Percentiles rank a stretch among this genome's conserved stretches.
These are phyloP conservation scores for Boulengeromyrus knoepffleri DNA, from an alignment of 2,113 vertebrate genomes.

Conservation along the genomic window DNA sequence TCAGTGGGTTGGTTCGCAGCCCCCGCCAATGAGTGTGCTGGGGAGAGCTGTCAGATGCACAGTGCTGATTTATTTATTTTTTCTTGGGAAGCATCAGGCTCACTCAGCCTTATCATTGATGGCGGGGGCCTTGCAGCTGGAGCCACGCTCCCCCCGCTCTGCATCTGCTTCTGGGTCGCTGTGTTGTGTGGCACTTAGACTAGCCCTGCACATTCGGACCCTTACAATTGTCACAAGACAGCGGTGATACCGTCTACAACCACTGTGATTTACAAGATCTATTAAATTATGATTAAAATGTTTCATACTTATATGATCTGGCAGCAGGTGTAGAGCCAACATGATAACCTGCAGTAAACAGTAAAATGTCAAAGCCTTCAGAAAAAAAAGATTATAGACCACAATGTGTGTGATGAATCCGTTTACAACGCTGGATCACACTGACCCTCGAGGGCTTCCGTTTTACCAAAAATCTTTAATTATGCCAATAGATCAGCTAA, in stretches of 20 bases:
- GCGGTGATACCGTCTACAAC: not conserved
- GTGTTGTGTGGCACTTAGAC: not conserved
- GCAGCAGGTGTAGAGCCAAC: not conserved
- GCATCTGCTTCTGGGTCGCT: not conserved
- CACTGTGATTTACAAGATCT: not conserved
- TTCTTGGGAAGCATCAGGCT: not conserved
- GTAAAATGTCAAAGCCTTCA: not conserved
- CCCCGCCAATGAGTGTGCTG: not conserved
- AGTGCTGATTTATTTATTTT: not conserved
- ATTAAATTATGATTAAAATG: not conserved
- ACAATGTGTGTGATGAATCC: not conserved
- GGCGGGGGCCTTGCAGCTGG: not conserved
- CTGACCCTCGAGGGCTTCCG: not conserved
- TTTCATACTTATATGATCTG: not conserved
- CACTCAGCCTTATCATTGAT: constrained; percentile 17
- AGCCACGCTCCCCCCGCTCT: not conserved
- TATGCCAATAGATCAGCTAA: not conserved
- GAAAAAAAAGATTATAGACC: not conserved
- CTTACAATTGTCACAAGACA: not conserved
- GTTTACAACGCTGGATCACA: not conserved
- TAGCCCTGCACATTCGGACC: not conserved
- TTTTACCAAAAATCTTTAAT: not conserved
- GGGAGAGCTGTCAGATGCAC: not conserved
- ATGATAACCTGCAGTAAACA: not conserved
- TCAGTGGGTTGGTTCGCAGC: not conserved